Percentiles rank a stretch among this genome's conserved stretches.
Evolutionary conservation across 1,140 invertebrate species (phyloP).

Genomic region (honey bee (Apis mellifera)): Amel_HAv3.1 CM009940.2:316001-316500

Average conservation of each 20-base stretch:
- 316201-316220: slow-evolving; percentile 43
- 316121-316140: neutral
- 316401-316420: no score
- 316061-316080: neutral
- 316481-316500: no score
- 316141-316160: neutral
- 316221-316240: slow-evolving; percentile 23
- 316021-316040: no score
- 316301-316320: neutral
- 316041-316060: neutral
- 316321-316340: no score
- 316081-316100: neutral
- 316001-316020: no score
- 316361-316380: no score
- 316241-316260: slow-evolving; percentile 28
- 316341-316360: no score
- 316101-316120: slow-evolving; percentile 38
- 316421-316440: no score
- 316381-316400: no score
- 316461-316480: no score
- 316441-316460: no score
- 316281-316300: slow-evolving; percentile 21
- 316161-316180: neutral
- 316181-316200: slow-evolving; percentile 47
- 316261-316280: slow-evolving; percentile 2